Percentiles rank a stretch among this genome's conserved stretches.
Evolutionary conservation across 2,797 vertebrate species (phyloP).

Genomic region (Vultur gryphus): DNA sequence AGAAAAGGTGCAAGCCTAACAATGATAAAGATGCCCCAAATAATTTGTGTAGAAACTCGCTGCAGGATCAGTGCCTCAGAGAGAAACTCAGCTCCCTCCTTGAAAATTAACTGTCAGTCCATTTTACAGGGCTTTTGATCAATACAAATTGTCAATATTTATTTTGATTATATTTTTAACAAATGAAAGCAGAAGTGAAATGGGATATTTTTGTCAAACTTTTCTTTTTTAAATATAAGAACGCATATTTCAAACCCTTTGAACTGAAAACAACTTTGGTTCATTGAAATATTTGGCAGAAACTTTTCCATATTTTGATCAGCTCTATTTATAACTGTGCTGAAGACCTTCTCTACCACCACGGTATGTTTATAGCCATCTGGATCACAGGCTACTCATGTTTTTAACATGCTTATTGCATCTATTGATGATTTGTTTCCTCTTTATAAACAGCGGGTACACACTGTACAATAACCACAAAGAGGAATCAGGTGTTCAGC

Average conservation of each 20-base stretch:
- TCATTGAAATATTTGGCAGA: constrained; percentile 5
- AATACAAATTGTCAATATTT: not conserved
- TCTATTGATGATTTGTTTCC: not conserved
- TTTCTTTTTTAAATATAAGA: not conserved
- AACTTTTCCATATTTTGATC: not conserved
- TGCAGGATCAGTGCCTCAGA: not conserved
- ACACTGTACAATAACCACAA: not conserved
- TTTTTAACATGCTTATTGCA: not conserved
- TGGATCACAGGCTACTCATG: not conserved
- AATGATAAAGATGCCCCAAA: not conserved
- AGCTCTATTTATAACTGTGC: not conserved
- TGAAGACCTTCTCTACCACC: not conserved
- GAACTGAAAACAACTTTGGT: not conserved
- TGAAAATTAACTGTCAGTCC: not conserved
- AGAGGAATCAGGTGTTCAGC: not conserved
- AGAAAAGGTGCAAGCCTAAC: not conserved
- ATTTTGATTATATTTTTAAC: not conserved
- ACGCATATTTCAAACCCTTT: not conserved
- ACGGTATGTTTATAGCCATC: not conserved
- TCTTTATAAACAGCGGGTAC: not conserved
- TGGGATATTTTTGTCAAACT: not conserved
- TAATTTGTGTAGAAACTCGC: not conserved
- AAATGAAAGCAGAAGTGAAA: not conserved
- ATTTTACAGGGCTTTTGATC: not conserved
- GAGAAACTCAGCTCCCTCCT: not conserved